Base-by-base conservation (phyloP, 2,797 vertebrate genomes). In the Halcyon smyrnensis region DNA sequence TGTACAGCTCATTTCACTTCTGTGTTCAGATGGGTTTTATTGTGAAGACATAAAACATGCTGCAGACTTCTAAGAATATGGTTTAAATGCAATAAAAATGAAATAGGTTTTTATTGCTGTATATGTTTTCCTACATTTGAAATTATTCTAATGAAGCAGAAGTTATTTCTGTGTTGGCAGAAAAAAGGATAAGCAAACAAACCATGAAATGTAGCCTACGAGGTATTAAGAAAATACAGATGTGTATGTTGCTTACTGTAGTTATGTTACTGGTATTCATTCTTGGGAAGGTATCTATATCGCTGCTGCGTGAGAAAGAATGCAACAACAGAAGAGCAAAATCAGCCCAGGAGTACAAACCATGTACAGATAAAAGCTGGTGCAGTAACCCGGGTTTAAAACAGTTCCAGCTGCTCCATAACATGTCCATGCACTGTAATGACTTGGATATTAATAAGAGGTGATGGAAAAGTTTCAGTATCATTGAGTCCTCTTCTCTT, bases 61-160 rank as follows among this genome's bases (percentile, higher is more conserved):
- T 84, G 51, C 60, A 71, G 27, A 73, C 50, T 62, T 81, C 57
- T 54, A 71, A 85, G 81, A 73, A 48, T 56, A 25, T 9, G 43
- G 12, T 67, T 91, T 75, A 37, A 87, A 78, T 54, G 32, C 87
- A 79, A 84, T 63, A 45, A 67, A 90, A 87, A 76, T 51, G 37
- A 81, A 90, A 45, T 41, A 1, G 24, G 2, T 46, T 54, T 46
- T 69, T 71, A 62, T 71, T 32, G 41, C 34, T 56, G 7, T 39
- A 18, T 60, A 28, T 65, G 30, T 82, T 89, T 95, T 87, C 30
- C 51, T 45, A 16, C 53, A 70, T 68, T 92, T 79, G 45, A 70
- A 93, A 77, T 90, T 77, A 74, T 90, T 85, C 27, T 91, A 63
- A 87, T 77, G 76, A 92, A 87, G 74, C 51, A 78, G 43, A 88